These are phyloP conservation scores for Rhaphigaster nebulosa DNA, from an alignment of 2,888 invertebrate species.

Conservation along the genomic window DNA sequence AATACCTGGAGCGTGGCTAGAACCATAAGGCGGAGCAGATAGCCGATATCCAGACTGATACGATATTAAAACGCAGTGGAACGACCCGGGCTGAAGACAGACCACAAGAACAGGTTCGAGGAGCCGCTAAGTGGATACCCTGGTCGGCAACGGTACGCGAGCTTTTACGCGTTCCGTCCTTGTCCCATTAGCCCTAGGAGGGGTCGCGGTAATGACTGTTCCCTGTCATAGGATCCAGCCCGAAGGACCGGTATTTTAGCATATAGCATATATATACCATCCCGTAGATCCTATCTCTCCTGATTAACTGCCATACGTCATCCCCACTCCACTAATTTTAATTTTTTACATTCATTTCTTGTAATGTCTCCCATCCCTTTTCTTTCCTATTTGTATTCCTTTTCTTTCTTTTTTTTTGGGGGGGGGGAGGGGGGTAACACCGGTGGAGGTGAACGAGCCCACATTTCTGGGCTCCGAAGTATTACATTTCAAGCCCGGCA, in stretches of 20 bases:
- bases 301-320: constrained; percentile 47
- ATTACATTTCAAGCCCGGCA: neutral
- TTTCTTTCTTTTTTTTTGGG: neutral
- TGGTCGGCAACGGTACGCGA: constrained; percentile 35
- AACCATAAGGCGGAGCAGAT: neutral
- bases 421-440: neutral
- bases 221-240: constrained; percentile 32
- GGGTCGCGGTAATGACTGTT: constrained; percentile 26
- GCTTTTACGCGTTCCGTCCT: constrained; percentile 45
- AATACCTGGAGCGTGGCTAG: neutral
- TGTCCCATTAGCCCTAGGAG: constrained; percentile 25
- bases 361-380: neutral
- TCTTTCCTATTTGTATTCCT: neutral
- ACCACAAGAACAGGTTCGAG: neutral
- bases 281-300: constrained; percentile 44
- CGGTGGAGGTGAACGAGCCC: neutral
- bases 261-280: constrained; percentile 9
- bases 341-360: constrained; percentile 45
- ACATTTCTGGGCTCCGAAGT: neutral
- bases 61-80: neutral
- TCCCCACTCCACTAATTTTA: constrained; percentile 50
- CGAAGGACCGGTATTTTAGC: constrained; percentile 38
- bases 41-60: neutral
- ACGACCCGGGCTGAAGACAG: neutral
- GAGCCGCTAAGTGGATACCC: constrained; percentile 44